phyloP scores from a whole-genome alignment of 2,888 invertebrate genomes.

The Halocaridina rubra region DNA sequence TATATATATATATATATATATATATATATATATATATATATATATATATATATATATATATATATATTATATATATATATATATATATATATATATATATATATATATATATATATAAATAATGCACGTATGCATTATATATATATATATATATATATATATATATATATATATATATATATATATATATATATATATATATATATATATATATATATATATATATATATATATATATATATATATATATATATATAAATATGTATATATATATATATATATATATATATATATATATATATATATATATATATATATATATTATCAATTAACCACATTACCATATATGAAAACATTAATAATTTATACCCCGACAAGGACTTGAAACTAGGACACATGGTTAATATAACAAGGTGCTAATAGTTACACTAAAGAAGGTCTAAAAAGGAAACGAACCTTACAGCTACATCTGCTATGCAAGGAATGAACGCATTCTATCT shows the following conservation, averaged over 20 bases:
- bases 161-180: neutral
- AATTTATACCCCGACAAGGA: too few relatives aligned
- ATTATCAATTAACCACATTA: too few relatives aligned
- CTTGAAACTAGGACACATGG: too few relatives aligned
- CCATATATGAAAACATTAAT: too few relatives aligned
- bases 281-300: neutral
- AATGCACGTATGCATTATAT: too few relatives aligned
- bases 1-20: neutral
- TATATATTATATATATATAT: neutral
- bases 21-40: neutral
- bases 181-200: neutral
- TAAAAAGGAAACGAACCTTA: too few relatives aligned
- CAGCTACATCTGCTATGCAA: too few relatives aligned
- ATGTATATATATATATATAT: neutral
- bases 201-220: neutral
- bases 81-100: neutral
- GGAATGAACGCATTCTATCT: too few relatives aligned
- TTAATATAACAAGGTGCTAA: too few relatives aligned
- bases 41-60: slow-evolving; percentile 4
- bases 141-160: slow-evolving; percentile 14
- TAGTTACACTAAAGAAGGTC: too few relatives aligned
- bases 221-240: neutral
- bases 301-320: neutral
- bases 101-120: neutral
- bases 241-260: neutral